These are phyloP conservation scores for Urocynchramus pylzowi DNA, from an alignment of 2,113 vertebrate species.

Conservation along the genomic window DNA sequence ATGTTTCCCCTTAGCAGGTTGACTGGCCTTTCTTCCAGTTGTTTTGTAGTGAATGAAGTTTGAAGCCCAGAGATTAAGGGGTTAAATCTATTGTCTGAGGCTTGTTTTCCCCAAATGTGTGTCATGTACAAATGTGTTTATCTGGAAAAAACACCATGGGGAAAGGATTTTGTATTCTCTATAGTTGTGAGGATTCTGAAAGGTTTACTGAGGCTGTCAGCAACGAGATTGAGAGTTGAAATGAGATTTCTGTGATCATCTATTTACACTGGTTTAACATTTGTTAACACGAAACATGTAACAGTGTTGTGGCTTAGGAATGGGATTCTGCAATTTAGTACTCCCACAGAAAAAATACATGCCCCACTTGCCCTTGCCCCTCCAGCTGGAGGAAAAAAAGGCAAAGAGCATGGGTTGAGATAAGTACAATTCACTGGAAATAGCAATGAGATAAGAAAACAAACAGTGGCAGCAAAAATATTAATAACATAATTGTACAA, in stretches of 20 bases:
- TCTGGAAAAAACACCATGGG: neutral
- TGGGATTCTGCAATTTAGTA: neutral
- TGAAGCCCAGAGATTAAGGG: neutral
- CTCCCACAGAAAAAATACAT: neutral
- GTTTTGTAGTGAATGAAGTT: neutral
- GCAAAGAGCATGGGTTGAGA: rapidly evolving
- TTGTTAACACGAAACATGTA: neutral
- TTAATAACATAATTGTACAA: neutral
- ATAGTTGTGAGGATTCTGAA: neutral
- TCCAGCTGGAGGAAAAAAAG: neutral
- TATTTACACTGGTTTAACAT: neutral
- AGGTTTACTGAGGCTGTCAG: neutral
- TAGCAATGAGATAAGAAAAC: neutral
- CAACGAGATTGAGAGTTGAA: neutral
- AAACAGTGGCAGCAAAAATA: neutral
- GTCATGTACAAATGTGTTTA: neutral
- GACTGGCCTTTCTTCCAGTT: neutral
- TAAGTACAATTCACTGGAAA: neutral
- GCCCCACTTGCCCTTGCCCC: rapidly evolving
- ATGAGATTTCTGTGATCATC: neutral
- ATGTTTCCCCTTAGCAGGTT: neutral
- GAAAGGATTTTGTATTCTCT: neutral
- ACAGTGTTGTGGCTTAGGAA: neutral
- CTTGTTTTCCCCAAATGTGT: neutral
- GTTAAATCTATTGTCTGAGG: neutral